A percentile compares a stretch with the other conserved stretches of the same genome.
Evolutionary conservation across 1,140 invertebrate species (phyloP).

Genomic region (Plectus sambesii): DNA sequence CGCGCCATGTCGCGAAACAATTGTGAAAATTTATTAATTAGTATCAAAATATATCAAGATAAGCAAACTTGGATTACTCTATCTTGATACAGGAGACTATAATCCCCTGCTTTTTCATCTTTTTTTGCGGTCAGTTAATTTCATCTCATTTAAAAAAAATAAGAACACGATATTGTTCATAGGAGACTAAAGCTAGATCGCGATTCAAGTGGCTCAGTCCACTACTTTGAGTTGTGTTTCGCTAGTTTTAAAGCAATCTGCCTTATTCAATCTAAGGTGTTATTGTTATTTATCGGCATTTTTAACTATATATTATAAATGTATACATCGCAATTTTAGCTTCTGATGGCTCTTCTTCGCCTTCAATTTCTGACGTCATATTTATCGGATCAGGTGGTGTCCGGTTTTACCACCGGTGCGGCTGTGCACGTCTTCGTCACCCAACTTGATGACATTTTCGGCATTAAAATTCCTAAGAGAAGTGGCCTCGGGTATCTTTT

Average conservation of each 20-base stretch:
- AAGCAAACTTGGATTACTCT: no score
- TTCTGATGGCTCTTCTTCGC: slow-evolving; percentile 19
- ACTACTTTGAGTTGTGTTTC: slow-evolving; percentile 16
- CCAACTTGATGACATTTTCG: slow-evolving; percentile 25
- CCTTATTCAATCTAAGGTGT: slow-evolving; percentile 20
- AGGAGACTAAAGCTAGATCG: no score
- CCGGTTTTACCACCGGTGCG: slow-evolving; percentile 25
- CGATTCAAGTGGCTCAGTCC: slow-evolving; percentile 4
- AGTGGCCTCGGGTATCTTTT: slow-evolving; percentile 25
- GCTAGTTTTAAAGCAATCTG: slow-evolving; percentile 13
- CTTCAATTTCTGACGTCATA: slow-evolving; percentile 31
- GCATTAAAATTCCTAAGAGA: slow-evolving; percentile 13
- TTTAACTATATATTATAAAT: slow-evolving; percentile 31
- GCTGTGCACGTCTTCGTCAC: slow-evolving; percentile 31
- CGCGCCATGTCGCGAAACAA: no score
- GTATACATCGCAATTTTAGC: no score
- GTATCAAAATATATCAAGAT: no score
- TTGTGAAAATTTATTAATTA: no score
- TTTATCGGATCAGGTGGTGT: slow-evolving; percentile 32
- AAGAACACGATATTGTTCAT: no score
- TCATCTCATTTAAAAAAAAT: no score
- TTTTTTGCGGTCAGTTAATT: no score
- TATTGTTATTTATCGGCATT: slow-evolving; percentile 22
- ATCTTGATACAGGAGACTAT: no score
- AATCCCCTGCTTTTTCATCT: no score